Evolutionary conservation across 2,888 invertebrate genomes (phyloP).

Genomic region (Nasonovia ribisnigri): DNA sequence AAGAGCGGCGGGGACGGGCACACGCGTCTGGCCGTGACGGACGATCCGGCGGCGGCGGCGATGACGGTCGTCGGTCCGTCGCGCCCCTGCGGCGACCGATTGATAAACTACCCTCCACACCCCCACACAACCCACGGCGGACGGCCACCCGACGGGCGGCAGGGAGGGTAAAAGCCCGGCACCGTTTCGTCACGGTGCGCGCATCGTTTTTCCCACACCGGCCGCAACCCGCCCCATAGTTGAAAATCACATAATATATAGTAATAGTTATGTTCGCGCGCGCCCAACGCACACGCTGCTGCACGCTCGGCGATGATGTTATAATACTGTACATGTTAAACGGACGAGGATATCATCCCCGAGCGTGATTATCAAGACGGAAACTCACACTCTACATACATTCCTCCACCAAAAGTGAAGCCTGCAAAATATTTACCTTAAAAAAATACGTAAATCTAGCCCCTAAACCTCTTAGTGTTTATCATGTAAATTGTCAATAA

Average conservation of each 20-base stretch:
- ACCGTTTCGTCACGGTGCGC: slow-evolving; percentile 59
- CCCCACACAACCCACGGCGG: not conserved
- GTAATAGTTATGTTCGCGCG: not conserved
- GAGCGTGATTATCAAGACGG: not conserved
- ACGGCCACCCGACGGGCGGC: not conserved
- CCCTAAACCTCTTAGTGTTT: too few species aligned
- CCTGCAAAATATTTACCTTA: not conserved
- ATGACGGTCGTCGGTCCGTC: not conserved
- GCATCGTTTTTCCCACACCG: slow-evolving; percentile 60
- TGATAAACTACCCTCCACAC: slow-evolving; percentile 36
- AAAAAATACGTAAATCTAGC: not conserved
- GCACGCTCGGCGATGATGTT: not conserved
- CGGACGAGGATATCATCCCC: not conserved
- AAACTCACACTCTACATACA: not conserved
- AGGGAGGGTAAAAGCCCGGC: not conserved
- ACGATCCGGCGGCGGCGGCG: slow-evolving; percentile 52
- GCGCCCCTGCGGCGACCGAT: slow-evolving; percentile 16
- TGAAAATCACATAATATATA: not conserved
- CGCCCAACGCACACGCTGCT: not conserved
- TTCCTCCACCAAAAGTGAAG: not conserved
- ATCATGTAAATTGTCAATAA: not conserved
- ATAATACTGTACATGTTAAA: not conserved
- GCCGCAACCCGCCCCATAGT: not conserved
- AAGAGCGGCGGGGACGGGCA: not conserved
- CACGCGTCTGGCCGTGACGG: slow-evolving; percentile 60